phyloP scores from a whole-genome alignment of 2,113 vertebrate species.

The Struthidea cinerea region DNA sequence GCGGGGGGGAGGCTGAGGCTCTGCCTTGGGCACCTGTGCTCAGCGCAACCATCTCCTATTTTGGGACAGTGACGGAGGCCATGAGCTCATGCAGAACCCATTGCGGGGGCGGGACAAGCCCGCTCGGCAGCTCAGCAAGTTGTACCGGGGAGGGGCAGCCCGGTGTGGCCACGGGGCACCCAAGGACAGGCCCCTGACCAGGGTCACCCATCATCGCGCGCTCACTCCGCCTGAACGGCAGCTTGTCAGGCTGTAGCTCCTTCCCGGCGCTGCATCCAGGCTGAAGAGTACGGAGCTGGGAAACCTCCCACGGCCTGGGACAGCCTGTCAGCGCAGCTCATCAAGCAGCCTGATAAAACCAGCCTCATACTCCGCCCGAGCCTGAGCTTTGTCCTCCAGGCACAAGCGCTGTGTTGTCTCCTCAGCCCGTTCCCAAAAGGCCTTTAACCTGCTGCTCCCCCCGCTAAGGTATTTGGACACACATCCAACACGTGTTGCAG shows the following conservation, averaged over 20 bases:
- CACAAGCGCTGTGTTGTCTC: background rate
- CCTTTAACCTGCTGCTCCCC: background rate
- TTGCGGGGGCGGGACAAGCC: background rate
- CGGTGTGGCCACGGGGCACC: rapidly evolving
- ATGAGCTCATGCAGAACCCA: background rate
- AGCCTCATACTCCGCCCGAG: background rate
- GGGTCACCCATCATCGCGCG: rapidly evolving
- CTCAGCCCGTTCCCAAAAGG: background rate
- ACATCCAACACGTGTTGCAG: background rate
- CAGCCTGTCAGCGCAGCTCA: background rate
- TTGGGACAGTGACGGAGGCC: background rate
- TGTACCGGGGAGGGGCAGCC: rapidly evolving
- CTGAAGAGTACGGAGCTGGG: background rate
- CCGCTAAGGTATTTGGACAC: background rate
- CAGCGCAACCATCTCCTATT: background rate
- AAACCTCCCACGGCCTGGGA: background rate
- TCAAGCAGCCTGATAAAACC: background rate
- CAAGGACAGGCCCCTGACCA: rapidly evolving
- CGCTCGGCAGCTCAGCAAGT: rapidly evolving
- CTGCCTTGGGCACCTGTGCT: background rate
- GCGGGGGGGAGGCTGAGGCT: background rate
- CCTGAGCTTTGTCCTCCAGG: background rate
- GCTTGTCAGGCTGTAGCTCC: background rate
- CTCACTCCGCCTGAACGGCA: rapidly evolving
- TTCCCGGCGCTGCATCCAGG: background rate